Evolutionary conservation across 2,113 vertebrate species (phyloP), one percentile per base, ranked within the genome.

Genomic region (Phaethornis superciliosus): DNA sequence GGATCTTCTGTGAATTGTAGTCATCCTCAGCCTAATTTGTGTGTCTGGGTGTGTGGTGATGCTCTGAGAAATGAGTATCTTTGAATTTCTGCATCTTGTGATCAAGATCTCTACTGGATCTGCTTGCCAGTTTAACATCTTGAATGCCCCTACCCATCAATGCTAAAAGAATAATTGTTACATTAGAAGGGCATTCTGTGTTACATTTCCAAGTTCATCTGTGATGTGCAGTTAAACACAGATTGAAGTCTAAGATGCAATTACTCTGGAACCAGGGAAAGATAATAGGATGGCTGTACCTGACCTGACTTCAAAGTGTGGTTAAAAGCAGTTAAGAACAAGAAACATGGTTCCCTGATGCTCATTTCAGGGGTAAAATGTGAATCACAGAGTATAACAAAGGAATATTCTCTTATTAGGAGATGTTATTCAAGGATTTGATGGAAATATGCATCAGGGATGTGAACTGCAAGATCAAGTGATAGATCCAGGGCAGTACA

Each of bases 251-350:
- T 59, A 60, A 89, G 28, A 70, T 64, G 75, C 55, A 95, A 88
- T 95, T 89, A 88, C 60, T 89, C 55, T 85, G 51, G 63, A 85
- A 74, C 55, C 19, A 81, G 63, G 63, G 26, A 76, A 82, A 58
- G 76, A 75, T 85, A 94, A 94, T 64, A 60, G 81, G 46, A 88
- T 80, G 75, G 32, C 58, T 83, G 17, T 80, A 63, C 85, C 89
- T 95, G 89, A 92, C 76, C 71, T 91, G 91, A 88, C 70, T 89
- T 80, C 37, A 68, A 96, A 95, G n/a, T 82, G 81, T 91, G 68
- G 37, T 74, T 89, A 68, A 84, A 94, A 90, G 14, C 72, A 60
- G 60, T 42, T 67, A 76, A 92, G 81, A 63, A 65, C 20, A 51
- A 90, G 60, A 67, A 90, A 52, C 2, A 2, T 77, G 40, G 17